phyloP scores from a whole-genome alignment of 2,888 invertebrate genomes.

The Nemotelus pantherinus region DNA sequence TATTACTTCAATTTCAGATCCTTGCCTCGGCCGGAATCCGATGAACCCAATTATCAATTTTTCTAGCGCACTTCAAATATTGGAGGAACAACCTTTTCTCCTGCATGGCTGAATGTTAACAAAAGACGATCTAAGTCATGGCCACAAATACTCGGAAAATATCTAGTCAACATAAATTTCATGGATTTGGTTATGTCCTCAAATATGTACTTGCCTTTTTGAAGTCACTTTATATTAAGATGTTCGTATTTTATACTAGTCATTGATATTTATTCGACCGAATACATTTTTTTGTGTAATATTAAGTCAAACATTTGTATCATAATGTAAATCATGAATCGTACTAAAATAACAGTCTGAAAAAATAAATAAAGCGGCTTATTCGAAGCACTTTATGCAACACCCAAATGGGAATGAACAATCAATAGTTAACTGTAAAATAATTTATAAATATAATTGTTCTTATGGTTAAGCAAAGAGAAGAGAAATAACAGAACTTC shows the following conservation, averaged over 20 bases:
- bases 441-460: slow-evolving; percentile 19
- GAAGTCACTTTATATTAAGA: slow-evolving; percentile 16
- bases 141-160: background rate
- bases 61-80: too few species aligned
- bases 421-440: background rate
- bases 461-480: slow-evolving; percentile 5
- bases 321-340: background rate
- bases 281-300: slow-evolving; percentile 3
- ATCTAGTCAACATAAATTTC: slow-evolving; percentile 21
- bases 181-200: background rate
- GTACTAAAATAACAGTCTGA: slow-evolving; percentile 19
- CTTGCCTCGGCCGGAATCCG: too few species aligned
- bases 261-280: slow-evolving; percentile 21
- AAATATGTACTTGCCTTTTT: background rate
- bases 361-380: too few species aligned
- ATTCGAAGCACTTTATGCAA: too few species aligned
- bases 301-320: slow-evolving; percentile 32
- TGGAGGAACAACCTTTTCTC: too few species aligned
- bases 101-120: background rate
- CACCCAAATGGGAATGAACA: too few species aligned
- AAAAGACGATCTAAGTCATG: too few species aligned
- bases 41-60: too few species aligned
- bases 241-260: slow-evolving; percentile 40
- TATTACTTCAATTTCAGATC: too few species aligned
- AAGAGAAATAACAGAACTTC: background rate